Evolutionary conservation across 2,797 vertebrate species (phyloP).

Genomic region (Sardinella longiceps): DNA sequence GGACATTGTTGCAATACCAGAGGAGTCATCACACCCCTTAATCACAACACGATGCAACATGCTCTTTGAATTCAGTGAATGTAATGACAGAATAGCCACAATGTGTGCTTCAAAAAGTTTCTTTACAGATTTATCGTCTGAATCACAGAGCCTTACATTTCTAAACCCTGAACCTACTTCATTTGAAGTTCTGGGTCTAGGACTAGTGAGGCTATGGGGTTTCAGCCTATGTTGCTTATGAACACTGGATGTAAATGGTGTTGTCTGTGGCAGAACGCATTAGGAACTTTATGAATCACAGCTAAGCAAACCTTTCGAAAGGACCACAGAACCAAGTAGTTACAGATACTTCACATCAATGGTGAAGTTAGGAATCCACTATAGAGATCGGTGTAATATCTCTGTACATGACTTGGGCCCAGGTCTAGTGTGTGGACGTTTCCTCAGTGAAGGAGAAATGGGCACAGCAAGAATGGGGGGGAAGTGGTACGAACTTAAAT

Average conservation of each 20-base stretch:
- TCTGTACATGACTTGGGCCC: not conserved
- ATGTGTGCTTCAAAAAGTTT: conserved; percentile 20
- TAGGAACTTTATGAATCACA: not conserved
- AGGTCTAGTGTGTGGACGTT: not conserved
- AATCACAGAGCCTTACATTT: too few species aligned
- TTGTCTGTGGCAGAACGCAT: not conserved
- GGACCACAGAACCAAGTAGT: not conserved
- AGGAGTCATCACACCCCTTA: conserved; percentile 36
- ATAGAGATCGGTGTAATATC: not conserved
- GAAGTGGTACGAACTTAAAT: not conserved
- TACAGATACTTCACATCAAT: not conserved
- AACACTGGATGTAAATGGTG: not conserved
- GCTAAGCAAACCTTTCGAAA: not conserved
- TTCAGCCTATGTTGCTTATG: not conserved
- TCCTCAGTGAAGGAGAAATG: not conserved
- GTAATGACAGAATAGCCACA: conserved; percentile 21
- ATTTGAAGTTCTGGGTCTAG: too few species aligned
- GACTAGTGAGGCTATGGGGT: too few species aligned
- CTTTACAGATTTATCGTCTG: not conserved
- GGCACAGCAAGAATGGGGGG: not conserved
- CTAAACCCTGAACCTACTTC: too few species aligned
- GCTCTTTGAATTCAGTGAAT: not conserved
- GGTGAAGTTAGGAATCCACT: not conserved
- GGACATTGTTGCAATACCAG: not conserved
- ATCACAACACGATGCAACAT: not conserved